Evolutionary conservation across 2,797 vertebrate genomes (phyloP), one percentile per base, ranked within the genome.

Genomic region (Enteromius unitaeniatus): DNA sequence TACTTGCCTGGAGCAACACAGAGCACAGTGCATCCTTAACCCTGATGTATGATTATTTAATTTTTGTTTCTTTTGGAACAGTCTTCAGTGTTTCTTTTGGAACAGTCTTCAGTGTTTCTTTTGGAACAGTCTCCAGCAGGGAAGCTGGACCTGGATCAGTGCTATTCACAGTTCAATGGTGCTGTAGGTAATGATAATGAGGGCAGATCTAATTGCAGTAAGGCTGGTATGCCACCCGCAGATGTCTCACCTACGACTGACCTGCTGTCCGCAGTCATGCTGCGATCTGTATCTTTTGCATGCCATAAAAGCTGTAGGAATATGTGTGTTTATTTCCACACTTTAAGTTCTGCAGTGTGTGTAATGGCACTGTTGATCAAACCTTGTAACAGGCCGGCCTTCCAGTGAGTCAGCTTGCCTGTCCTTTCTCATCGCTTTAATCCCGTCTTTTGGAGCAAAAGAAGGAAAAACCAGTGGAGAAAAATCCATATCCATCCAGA

Each of bases 281-380:
- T 84, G 78, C 7, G 60, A 79, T 83, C 40, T 76, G 47, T 60
- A 74, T 45, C 53, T 72, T 67, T 40, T 75, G n/a, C 4, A 55
- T 80, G 9, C 2, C 49, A 45, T 45, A 45, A 85, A 73, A 40
- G 26, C 60, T 40, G 31, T 11, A 10, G 5, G 47, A 82, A 83
- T 88, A 85, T 90, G 53, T 77, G 84, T 89, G 81, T 86, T 64
- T 58, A 34, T 86, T 82, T 89, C 75, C 70, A 82, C 89, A 78
- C 37, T 84, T 82, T 79, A 72, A 72, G 80, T 78, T 83, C 64
- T 73, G 28, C 37, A 84, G 31, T 79, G 64, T 31, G 58, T 78
- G 31, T 67, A 68, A 80, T 80, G 37, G 70, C 68, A 77, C 76
- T 64, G 74, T 81, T 88, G 82, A 87, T 88, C 85, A 84, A 83